phyloP scores from a whole-genome alignment of 2,113 vertebrate genomes.

The Istiophorus platypterus region DNA sequence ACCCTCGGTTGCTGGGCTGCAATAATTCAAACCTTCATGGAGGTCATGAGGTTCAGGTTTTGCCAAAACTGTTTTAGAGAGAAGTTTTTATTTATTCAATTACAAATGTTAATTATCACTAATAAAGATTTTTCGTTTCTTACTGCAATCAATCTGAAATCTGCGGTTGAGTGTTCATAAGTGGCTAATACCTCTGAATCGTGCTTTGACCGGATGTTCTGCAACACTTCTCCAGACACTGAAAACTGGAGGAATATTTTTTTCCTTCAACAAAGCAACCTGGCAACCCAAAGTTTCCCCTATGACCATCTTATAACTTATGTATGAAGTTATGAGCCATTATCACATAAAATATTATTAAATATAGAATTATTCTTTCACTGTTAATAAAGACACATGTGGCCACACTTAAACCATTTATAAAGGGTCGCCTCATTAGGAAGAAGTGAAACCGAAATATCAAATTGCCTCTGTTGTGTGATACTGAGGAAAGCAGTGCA shows the following conservation, averaged over 20 bases:
- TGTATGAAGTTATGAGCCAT: background rate
- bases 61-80: no score
- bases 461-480: background rate
- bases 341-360: background rate
- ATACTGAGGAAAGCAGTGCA: background rate
- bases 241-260: background rate
- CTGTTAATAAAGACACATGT: background rate
- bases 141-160: no score
- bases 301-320: background rate
- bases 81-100: no score
- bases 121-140: no score
- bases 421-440: background rate
- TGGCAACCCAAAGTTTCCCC: background rate
- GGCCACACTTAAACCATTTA: background rate
- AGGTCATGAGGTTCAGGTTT: no score
- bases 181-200: background rate
- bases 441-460: background rate
- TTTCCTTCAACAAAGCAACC: background rate
- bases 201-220: slow-evolving; percentile 1
- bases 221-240: background rate
- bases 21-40: background rate
- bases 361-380: background rate
- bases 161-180: background rate
- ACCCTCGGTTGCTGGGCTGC: background rate
- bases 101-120: no score